Percentiles rank a stretch among this genome's conserved stretches.
Evolutionary conservation across 2,113 vertebrate species (phyloP).

Genomic region (Archocentrus centrarchus): DNA sequence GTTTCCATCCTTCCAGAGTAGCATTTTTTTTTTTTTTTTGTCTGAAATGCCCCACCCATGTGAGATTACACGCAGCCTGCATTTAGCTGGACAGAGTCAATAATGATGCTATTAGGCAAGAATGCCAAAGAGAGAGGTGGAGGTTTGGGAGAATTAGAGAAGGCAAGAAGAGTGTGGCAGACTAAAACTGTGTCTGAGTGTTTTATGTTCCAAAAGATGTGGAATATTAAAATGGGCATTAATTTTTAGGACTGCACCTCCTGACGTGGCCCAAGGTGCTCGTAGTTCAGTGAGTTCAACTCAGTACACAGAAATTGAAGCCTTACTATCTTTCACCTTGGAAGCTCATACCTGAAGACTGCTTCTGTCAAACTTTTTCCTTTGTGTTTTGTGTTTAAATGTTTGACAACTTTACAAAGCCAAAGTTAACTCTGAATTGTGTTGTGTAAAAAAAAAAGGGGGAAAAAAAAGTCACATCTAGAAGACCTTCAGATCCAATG

Average conservation of each 20-base stretch:
- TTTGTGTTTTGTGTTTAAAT: background rate
- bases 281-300: conserved; percentile 26
- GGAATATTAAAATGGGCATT: conserved; percentile 70
- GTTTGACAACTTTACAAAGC: background rate
- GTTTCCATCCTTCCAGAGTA: conserved; percentile 51
- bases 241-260: conserved; percentile 62
- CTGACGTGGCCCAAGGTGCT: conserved; percentile 23
- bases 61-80: conserved; percentile 80
- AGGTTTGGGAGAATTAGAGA: conserved; percentile 54
- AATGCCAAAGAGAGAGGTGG: conserved; percentile 76
- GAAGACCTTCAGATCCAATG: background rate
- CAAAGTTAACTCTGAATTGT: background rate
- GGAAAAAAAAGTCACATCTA: background rate
- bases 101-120: conserved; percentile 83
- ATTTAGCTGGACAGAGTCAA: conserved; percentile 75
- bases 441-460: background rate
- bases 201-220: conserved; percentile 66
- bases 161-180: conserved; percentile 54
- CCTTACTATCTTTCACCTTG: conserved; percentile 67
- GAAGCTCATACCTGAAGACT: conserved; percentile 42
- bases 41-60: conserved; percentile 54
- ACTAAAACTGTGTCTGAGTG: conserved; percentile 56
- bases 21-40: conserved; percentile 27
- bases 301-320: background rate
- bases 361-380: background rate